These are phyloP conservation scores for Drosophila melanocephala DNA, from an alignment of 2,888 invertebrate species.

Conservation along the genomic window DNA sequence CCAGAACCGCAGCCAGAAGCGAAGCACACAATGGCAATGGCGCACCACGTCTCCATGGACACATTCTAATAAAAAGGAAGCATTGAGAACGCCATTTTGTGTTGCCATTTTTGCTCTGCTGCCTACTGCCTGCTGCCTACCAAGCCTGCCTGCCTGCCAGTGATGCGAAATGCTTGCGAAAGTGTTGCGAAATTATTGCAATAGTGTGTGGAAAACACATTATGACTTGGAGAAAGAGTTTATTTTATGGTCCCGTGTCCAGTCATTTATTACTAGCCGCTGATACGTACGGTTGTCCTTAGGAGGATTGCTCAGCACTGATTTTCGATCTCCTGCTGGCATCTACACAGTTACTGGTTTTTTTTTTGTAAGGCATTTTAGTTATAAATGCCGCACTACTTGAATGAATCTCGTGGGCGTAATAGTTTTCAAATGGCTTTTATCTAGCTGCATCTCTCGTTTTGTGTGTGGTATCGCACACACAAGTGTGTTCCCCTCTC, in stretches of 20 bases:
- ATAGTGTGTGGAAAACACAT: background rate
- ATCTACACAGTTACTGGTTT: slow-evolving; percentile 9
- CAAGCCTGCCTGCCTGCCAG: slow-evolving; percentile 34
- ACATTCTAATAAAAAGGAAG: slow-evolving; percentile 79
- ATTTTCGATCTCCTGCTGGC: slow-evolving; percentile 26
- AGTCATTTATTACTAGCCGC: slow-evolving; percentile 4
- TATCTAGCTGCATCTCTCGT: slow-evolving; percentile 43
- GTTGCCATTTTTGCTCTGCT: slow-evolving; percentile 60
- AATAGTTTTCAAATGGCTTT: slow-evolving; percentile 81
- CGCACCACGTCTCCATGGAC: slow-evolving; percentile 74
- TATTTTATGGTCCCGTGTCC: slow-evolving; percentile 17
- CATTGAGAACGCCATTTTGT: slow-evolving; percentile 70
- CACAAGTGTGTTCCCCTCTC: slow-evolving; percentile 34
- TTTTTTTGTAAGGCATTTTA: slow-evolving; percentile 54
- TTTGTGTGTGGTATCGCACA: slow-evolving; percentile 45
- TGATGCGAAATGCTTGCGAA: slow-evolving; percentile 50
- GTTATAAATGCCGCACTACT: slow-evolving; percentile 80
- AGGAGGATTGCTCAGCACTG: slow-evolving; percentile 46
- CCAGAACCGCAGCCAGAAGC: slow-evolving; percentile 7
- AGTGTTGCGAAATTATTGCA: slow-evolving; percentile 30
- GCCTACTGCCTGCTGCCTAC: slow-evolving; percentile 23
- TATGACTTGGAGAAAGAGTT: slow-evolving; percentile 1
- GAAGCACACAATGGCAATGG: slow-evolving; percentile 71
- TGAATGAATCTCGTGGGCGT: slow-evolving; percentile 80
- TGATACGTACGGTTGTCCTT: slow-evolving; percentile 13